Conservation (phyloP, 1,140 invertebrate genomes). For the Hycleus phaleratus region DNA sequence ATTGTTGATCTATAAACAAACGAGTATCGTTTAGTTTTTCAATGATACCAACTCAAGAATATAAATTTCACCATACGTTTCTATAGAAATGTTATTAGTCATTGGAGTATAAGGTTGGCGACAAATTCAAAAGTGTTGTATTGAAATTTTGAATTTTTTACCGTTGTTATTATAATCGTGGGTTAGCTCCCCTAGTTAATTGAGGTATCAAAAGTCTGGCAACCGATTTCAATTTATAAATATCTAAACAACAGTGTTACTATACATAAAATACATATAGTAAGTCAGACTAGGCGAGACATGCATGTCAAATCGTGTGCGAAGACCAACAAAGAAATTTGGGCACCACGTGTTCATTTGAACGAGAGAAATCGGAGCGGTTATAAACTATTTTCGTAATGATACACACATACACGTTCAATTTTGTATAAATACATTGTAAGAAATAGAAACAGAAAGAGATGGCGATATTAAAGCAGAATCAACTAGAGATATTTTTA, state of each 20-base stretch:
- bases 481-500: constrained; percentile 6
- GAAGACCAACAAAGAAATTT: constrained; percentile 15
- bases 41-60: too few relatives aligned
- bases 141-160: too few relatives aligned
- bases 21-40: too few relatives aligned
- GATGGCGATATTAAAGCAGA: neutral
- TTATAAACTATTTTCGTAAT: constrained; percentile 19
- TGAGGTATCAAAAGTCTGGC: constrained; percentile 12
- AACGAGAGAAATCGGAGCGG: constrained; percentile 12
- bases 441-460: neutral
- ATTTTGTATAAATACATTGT: too few relatives aligned
- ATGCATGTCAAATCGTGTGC: constrained; percentile 15
- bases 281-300: neutral
- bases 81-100: too few relatives aligned
- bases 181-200: neutral
- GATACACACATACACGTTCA: neutral
- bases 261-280: too few relatives aligned
- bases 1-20: too few relatives aligned
- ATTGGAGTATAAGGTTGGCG: too few relatives aligned
- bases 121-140: too few relatives aligned
- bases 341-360: constrained; percentile 16
- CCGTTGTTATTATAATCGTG: too few relatives aligned
- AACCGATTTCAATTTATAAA: constrained; percentile 16
- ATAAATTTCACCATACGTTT: too few relatives aligned
- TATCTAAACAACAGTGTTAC: neutral